These are phyloP conservation scores for Lissocephala sabroskyi DNA, from an alignment of 2,888 invertebrate species.

Conservation along the genomic window DNA sequence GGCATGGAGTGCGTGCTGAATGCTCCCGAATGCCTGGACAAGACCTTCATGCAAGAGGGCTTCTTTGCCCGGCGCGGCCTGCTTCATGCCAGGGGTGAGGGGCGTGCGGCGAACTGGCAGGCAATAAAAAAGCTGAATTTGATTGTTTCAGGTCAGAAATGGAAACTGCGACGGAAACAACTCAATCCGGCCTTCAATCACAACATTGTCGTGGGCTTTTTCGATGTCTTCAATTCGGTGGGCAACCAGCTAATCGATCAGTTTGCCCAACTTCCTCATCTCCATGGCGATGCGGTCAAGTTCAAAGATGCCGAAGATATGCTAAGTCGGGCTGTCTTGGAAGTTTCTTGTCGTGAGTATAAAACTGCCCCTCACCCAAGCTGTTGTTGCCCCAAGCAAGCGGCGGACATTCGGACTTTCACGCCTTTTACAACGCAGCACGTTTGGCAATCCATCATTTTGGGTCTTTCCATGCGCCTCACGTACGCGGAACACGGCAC, in stretches of 20 bases:
- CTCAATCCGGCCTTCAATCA: conserved; percentile 69
- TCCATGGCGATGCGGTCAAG: conserved; percentile 39
- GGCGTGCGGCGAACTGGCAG: too few relatives aligned
- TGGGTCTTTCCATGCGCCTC: conserved; percentile 44
- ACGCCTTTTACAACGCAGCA: conserved; percentile 28
- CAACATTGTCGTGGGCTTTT: conserved; percentile 61
- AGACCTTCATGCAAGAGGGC: conserved; percentile 68
- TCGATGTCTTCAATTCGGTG: conserved; percentile 65
- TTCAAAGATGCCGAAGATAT: conserved; percentile 66
- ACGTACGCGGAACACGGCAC: conserved; percentile 42
- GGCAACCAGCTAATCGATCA: conserved; percentile 58
- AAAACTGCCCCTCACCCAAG: background rate
- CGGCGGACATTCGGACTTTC: background rate
- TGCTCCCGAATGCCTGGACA: conserved; percentile 68
- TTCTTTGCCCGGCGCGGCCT: conserved; percentile 67
- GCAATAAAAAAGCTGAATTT: too few relatives aligned
- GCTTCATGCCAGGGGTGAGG: conserved; percentile 64
- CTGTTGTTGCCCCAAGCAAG: background rate
- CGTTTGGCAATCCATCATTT: conserved; percentile 26
- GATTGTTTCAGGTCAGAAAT: conserved; percentile 57
- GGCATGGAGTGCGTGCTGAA: conserved; percentile 65
- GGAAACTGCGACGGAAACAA: conserved; percentile 68
- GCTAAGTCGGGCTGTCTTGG: conserved; percentile 66
- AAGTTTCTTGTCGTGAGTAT: conserved; percentile 68
- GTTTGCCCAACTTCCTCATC: conserved; percentile 34